Conservation (phyloP, 2,113 vertebrate species). For the Trogon surrucura region DNA sequence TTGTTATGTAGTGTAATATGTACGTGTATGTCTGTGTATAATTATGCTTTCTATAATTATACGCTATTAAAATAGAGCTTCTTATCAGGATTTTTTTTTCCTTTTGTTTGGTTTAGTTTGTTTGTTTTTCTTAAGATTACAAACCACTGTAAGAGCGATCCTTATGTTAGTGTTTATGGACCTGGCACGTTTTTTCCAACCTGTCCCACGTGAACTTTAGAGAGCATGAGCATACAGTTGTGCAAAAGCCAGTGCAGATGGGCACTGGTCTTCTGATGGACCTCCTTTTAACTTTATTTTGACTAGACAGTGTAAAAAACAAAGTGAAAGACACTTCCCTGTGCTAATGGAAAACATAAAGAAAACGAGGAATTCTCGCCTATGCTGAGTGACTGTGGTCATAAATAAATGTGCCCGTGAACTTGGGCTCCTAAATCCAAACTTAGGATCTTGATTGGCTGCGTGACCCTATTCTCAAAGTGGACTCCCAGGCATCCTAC, state of each 20-base stretch:
- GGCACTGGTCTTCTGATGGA: not conserved
- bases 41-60: slow-evolving; percentile 68
- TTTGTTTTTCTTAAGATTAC: slow-evolving; percentile 60
- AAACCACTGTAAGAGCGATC: slow-evolving; percentile 54
- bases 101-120: slow-evolving; percentile 45
- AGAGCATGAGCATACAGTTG: not conserved
- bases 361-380: not conserved
- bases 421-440: not conserved
- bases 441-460: not conserved
- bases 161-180: slow-evolving; percentile 36
- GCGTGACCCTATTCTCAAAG: rapidly evolving
- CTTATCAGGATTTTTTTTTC: slow-evolving; percentile 40
- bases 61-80: slow-evolving; percentile 59
- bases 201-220: not conserved
- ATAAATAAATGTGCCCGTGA: not conserved
- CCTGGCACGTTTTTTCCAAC: slow-evolving; percentile 33
- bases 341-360: not conserved
- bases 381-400: not conserved
- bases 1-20: slow-evolving; percentile 69
- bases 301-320: not conserved
- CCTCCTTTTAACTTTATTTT: not conserved
- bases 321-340: not conserved
- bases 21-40: slow-evolving; percentile 69
- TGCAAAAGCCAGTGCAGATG: not conserved
- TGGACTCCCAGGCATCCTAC: not conserved